Percentiles rank a stretch among this genome's conserved stretches.
Conservation (phyloP, 2,888 invertebrate genomes). For the Cryptosula pallasiana region DNA sequence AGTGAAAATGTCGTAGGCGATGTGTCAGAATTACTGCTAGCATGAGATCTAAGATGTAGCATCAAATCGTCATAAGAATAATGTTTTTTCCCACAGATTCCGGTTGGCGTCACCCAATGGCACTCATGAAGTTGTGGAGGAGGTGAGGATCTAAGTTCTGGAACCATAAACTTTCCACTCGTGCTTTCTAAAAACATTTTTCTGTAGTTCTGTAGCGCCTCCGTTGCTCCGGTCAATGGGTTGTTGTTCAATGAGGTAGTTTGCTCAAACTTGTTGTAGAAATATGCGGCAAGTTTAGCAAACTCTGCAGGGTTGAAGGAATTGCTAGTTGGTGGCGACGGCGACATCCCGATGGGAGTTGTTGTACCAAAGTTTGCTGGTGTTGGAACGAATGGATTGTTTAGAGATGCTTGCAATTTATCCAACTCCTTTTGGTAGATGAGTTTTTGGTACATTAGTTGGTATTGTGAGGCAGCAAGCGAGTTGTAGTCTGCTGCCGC, state of each 20-base stretch:
- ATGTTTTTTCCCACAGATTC: conserved; percentile 15
- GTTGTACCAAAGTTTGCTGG: neutral
- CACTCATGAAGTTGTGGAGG: conserved; percentile 1
- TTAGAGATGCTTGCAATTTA: neutral
- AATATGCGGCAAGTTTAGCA: conserved; percentile 2
- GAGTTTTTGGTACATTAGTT: conserved; percentile 7
- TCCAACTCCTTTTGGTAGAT: conserved; percentile 9
- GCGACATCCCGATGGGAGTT: neutral
- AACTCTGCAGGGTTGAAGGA: neutral
- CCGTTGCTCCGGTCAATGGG: neutral
- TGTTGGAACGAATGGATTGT: conserved; percentile 1
- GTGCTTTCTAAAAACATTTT: neutral
- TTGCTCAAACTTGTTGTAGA: neutral
- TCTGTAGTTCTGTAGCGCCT: conserved; percentile 6
- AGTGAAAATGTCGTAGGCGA: neutral
- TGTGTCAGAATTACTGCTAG: neutral
- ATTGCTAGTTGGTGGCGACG: neutral
- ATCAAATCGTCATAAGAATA: conserved; percentile 13
- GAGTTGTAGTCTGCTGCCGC: neutral
- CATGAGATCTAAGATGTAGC: conserved; percentile 11
- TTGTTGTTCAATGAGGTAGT: neutral
- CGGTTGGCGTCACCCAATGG: conserved; percentile 9
- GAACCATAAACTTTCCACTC: neutral
- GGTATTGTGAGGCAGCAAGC: neutral
- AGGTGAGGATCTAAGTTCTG: neutral